Percentiles rank a stretch among this genome's conserved stretches.
Evolutionary conservation across 2,797 vertebrate genomes (phyloP).

Genomic region (Tamandua tetradactyla): DNA sequence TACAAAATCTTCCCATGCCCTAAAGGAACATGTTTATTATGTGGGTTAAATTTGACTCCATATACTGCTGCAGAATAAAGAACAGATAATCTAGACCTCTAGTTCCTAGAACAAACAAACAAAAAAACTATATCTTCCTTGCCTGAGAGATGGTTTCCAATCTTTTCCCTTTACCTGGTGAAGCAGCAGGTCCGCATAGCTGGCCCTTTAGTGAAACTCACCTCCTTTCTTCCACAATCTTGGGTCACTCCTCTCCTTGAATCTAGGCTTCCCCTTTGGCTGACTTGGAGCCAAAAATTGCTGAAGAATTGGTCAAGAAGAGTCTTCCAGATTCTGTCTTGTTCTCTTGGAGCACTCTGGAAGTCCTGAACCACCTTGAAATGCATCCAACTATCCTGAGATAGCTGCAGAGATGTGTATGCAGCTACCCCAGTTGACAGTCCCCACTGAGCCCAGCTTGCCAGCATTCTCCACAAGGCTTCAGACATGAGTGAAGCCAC

Average conservation of each 20-base stretch:
- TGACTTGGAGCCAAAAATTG: neutral
- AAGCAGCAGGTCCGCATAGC: neutral
- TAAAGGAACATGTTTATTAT: neutral
- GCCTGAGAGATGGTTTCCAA: neutral
- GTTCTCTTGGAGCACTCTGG: neutral
- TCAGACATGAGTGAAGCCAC: neutral
- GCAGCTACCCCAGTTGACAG: neutral
- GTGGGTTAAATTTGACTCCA: conserved; percentile 6
- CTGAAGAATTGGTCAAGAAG: neutral
- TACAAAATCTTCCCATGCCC: neutral
- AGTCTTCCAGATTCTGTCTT: neutral
- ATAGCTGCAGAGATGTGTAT: neutral
- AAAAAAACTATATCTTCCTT: neutral
- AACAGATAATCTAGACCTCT: neutral
- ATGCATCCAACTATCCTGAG: neutral
- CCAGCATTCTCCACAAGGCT: neutral
- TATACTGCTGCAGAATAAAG: neutral
- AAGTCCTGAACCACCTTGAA: neutral
- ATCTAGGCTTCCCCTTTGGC: neutral
- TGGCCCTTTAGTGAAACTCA: neutral
- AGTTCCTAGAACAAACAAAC: no score
- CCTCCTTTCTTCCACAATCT: neutral
- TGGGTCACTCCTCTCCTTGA: neutral
- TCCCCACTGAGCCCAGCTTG: neutral
- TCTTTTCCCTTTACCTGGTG: neutral